A percentile compares a stretch with the other conserved stretches of the same genome.
phyloP scores from a whole-genome alignment of 2,797 vertebrate genomes.

The Sphenopsis melanotis region DNA sequence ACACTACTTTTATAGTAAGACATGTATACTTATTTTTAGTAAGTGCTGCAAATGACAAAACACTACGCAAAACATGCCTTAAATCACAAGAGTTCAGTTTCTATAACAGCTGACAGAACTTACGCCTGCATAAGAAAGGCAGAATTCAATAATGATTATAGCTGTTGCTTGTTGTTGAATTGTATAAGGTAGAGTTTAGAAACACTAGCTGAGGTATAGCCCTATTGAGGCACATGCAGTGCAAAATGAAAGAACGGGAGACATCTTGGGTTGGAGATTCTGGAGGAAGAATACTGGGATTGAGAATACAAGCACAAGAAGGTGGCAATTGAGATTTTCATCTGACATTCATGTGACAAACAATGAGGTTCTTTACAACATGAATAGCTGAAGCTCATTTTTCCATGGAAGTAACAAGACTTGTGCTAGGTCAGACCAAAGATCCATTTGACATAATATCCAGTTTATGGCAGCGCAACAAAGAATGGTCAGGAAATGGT shows the following conservation, averaged over 20 bases:
- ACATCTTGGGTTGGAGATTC: neutral
- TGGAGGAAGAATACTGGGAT: neutral
- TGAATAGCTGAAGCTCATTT: neutral
- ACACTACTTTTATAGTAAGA: neutral
- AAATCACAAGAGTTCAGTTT: neutral
- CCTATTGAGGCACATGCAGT: neutral
- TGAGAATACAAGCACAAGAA: neutral
- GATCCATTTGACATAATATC: neutral
- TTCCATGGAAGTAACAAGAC: neutral
- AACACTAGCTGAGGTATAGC: neutral
- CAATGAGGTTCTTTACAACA: neutral
- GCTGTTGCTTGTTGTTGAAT: neutral
- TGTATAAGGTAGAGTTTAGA: neutral
- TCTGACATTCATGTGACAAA: neutral
- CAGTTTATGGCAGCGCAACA: neutral
- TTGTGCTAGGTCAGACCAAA: neutral
- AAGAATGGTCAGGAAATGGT: neutral
- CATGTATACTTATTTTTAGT: neutral
- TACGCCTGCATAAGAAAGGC: neutral
- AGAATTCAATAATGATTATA: neutral
- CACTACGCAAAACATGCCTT: neutral
- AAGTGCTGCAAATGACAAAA: neutral
- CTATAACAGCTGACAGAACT: neutral
- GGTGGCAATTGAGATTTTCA: neutral
- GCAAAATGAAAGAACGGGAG: neutral